Evolutionary conservation across 2,113 vertebrate species (phyloP), one percentile per base, ranked within the genome.

Genomic region (Brachionichthys hirsutus): DNA sequence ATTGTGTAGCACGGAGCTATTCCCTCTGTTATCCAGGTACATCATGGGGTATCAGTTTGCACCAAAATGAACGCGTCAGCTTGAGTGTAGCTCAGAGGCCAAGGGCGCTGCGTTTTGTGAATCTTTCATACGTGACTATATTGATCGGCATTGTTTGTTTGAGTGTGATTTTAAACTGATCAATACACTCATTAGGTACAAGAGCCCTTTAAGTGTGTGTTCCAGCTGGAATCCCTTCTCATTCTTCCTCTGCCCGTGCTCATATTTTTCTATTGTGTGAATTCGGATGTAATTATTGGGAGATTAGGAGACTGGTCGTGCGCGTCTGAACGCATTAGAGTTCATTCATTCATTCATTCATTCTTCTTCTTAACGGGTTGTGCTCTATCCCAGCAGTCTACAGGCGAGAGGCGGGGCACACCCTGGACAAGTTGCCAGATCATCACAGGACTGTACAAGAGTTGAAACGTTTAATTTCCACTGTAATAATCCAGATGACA

Each of bases 161-260:
- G 16, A 54, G 6, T 65, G 46, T 24, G 30, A 54, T 30, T 30
- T 30, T 30, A 30, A 30, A 42, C 59, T 65, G 63, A 76, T 61
- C 77, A 82, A 77, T 75, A 40, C 67, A 76, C 63, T 78, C 73
- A 83, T 88, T 87, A 82, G 51, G 77, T n/a, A 62, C 69, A 67
- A 81, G 54, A 72, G 66, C 58, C 57, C 7, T 66, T 58, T 81
- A 87, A n/a, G n/a, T 75, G 77, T 82, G 83, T 72, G 71, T 57
- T 72, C 74, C 85, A 81, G 81, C 76, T 84, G 74, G 72, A 70
- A 59, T 36, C 40, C 65, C 64, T 79, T 53, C 62, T 70, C 34
- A 3, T 60, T 19, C 44, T 64, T 42, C 73, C 70, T 72, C 67
- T 71, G 71, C 53, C 68, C 68, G 70, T 17, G 49, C 77, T 78